A percentile compares a stretch with the other conserved stretches of the same genome.
Evolutionary conservation across 1,140 invertebrate genomes (phyloP).

Genomic region (Pogonomyrmex californicus): DNA sequence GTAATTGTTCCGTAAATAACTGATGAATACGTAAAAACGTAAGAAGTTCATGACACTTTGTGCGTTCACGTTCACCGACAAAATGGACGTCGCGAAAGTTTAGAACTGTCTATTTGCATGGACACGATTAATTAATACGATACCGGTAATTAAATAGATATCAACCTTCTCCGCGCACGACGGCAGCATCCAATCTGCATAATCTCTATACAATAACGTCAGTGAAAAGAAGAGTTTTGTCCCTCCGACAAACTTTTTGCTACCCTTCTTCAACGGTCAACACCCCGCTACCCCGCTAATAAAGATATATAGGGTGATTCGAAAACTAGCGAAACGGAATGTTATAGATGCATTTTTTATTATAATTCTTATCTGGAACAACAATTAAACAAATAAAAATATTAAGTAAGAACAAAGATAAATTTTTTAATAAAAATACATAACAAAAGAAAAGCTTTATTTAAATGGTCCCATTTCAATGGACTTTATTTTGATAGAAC

Average conservation of each 20-base stretch:
- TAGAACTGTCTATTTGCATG: slow-evolving; percentile 31
- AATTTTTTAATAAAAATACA: neutral
- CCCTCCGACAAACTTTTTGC: slow-evolving; percentile 67
- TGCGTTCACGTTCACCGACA: neutral
- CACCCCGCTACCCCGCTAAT: slow-evolving; percentile 7
- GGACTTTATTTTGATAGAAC: neutral
- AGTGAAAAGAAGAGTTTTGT: slow-evolving; percentile 52
- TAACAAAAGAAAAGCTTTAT: neutral
- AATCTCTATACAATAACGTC: slow-evolving; percentile 82
- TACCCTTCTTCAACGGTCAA: slow-evolving; percentile 28
- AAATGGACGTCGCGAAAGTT: slow-evolving; percentile 47
- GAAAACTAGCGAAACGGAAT: neutral
- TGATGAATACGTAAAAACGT: neutral
- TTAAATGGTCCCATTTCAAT: neutral
- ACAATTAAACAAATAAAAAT: neutral
- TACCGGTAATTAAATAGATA: slow-evolving; percentile 81
- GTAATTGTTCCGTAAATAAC: neutral
- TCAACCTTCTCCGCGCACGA: slow-evolving; percentile 75
- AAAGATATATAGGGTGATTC: slow-evolving; percentile 43
- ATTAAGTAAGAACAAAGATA: neutral
- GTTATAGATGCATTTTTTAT: neutral
- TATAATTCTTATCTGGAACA: neutral
- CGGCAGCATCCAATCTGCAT: slow-evolving; percentile 79
- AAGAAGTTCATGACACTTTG: neutral
- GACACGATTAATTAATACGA: slow-evolving; percentile 74